Percentiles rank a stretch among this genome's conserved stretches.
Evolutionary conservation across 30 jellyfish, hydroid and myxozoan species (phyloP).

Genomic region (Hydractinia echinata): DNA sequence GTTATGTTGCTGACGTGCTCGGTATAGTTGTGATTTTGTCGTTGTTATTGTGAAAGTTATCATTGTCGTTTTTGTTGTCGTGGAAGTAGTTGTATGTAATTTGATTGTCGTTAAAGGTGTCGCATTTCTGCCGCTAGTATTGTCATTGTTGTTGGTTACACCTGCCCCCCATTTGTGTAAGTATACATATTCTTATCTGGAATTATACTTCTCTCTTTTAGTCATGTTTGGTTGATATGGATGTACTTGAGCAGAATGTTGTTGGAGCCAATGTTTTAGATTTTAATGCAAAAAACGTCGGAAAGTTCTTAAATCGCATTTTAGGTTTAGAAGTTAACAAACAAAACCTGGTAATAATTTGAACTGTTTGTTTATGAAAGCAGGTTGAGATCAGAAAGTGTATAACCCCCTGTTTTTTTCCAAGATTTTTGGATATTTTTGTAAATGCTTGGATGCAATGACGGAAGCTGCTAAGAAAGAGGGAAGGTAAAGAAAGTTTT

Average conservation of each 20-base stretch:
- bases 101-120: too few relatives aligned
- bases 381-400: background rate
- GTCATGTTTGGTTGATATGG: constrained; percentile 79
- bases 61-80: too few relatives aligned
- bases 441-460: constrained; percentile 58
- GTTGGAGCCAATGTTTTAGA: constrained; percentile 60
- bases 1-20: too few relatives aligned
- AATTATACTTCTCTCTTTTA: constrained; percentile 18
- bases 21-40: too few relatives aligned
- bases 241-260: constrained; percentile 47
- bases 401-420: background rate
- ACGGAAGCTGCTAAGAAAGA: constrained; percentile 69
- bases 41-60: too few relatives aligned
- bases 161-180: too few relatives aligned
- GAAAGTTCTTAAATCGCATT: constrained; percentile 73
- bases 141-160: too few relatives aligned
- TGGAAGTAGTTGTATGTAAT: too few relatives aligned
- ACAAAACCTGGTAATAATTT: constrained; percentile 58
- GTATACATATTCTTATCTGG: background rate
- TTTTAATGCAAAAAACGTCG: constrained; percentile 46
- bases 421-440: constrained; percentile 68
- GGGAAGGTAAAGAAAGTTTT: constrained; percentile 51
- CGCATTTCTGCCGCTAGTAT: too few relatives aligned
- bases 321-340: constrained; percentile 75
- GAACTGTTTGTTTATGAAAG: background rate